Evolutionary conservation across 2,113 vertebrate genomes (phyloP).

Genomic region (Calyptomena viridis): DNA sequence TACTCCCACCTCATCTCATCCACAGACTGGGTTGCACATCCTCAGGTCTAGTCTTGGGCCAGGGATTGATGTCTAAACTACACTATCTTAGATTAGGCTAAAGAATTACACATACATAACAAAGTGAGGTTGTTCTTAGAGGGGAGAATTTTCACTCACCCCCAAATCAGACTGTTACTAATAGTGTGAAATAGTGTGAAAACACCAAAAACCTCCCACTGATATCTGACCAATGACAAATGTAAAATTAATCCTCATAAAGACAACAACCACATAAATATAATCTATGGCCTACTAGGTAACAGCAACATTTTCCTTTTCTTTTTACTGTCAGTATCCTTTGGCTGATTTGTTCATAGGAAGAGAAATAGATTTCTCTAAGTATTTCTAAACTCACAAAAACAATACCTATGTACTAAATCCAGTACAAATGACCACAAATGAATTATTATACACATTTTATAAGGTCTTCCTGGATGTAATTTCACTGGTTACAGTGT

Average conservation of each 20-base stretch:
- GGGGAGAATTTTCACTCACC: neutral
- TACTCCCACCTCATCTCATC: neutral
- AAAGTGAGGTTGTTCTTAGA: neutral
- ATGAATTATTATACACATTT: neutral
- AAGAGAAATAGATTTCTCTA: neutral
- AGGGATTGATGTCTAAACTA: neutral
- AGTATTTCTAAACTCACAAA: neutral
- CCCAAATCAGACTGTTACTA: neutral
- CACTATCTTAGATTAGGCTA: neutral
- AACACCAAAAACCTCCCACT: neutral
- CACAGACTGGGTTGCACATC: neutral
- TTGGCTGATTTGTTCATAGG: neutral
- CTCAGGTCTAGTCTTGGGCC: neutral
- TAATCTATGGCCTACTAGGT: neutral
- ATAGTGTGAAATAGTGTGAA: neutral
- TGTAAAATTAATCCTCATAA: neutral
- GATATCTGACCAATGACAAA: neutral
- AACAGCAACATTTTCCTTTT: neutral
- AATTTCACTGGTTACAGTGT: neutral
- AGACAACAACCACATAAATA: neutral
- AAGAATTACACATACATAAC: neutral
- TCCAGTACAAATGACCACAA: neutral
- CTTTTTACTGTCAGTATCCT: neutral
- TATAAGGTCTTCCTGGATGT: neutral
- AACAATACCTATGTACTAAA: neutral